Conservation (phyloP, 2,113 vertebrate species). For the Pollachius pollachius region DNA sequence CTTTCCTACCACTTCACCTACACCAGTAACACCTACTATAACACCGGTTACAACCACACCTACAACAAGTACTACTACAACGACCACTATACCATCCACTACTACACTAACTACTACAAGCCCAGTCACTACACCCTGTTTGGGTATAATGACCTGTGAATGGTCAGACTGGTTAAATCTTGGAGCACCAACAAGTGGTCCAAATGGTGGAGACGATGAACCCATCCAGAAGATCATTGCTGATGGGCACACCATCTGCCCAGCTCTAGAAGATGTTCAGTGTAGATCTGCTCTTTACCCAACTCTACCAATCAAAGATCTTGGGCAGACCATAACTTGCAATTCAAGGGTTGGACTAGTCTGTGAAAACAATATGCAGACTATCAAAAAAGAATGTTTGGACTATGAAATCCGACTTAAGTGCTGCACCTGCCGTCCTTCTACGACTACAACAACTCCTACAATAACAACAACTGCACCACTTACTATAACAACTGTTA, state of each 20-base stretch:
- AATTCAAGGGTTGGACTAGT: constrained; percentile 31
- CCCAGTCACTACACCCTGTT: neutral
- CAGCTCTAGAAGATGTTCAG: constrained; percentile 5
- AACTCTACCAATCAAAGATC: neutral
- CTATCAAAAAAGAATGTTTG: constrained; percentile 42
- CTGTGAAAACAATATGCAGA: constrained; percentile 55
- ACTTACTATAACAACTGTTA: neutral
- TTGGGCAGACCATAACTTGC: constrained; percentile 42
- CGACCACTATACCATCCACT: neutral
- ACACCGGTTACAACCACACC: neutral
- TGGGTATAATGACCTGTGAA: neutral
- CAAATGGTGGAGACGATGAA: constrained; percentile 28
- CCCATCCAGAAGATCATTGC: constrained; percentile 18
- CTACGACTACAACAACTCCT: neutral
- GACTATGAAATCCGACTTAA: constrained; percentile 37
- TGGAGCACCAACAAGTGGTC: constrained; percentile 13
- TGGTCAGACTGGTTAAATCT: constrained; percentile 29
- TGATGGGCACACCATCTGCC: neutral
- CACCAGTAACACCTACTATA: accelerated
- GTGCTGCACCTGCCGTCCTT: neutral
- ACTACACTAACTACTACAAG: constrained; percentile 1
- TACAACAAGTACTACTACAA: neutral
- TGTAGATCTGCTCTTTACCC: constrained; percentile 32
- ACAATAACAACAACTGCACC: neutral
- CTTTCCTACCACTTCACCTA: neutral